Conservation (phyloP, 2,797 vertebrate species). For the Sebastes matsubarae region DNA sequence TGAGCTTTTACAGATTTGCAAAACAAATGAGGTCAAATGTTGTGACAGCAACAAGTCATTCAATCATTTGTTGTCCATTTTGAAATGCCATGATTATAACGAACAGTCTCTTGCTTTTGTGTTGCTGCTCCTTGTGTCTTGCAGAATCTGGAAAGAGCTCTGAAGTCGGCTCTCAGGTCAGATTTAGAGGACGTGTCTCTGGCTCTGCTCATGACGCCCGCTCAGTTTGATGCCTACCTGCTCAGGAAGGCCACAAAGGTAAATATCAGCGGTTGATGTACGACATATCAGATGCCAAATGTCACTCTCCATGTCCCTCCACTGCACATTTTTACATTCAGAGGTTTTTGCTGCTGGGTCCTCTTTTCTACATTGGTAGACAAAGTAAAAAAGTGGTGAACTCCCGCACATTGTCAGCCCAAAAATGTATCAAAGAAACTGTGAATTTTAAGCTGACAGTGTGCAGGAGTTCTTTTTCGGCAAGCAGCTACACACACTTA, state of each 20-base stretch:
- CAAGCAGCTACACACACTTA: not conserved
- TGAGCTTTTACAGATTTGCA: not conserved
- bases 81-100: not conserved
- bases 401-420: not conserved
- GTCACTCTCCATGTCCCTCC: not conserved
- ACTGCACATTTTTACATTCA: not conserved
- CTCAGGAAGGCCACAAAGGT: slow-evolving; percentile 89
- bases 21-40: not conserved
- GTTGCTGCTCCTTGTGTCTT: slow-evolving; percentile 12
- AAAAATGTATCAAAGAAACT: not conserved
- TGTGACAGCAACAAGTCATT: not conserved
- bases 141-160: slow-evolving; percentile 82
- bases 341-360: not conserved
- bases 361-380: not conserved
- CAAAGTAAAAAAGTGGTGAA: not conserved
- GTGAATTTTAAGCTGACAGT: not conserved
- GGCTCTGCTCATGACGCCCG: slow-evolving; percentile 87
- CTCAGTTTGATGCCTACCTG: slow-evolving; percentile 87
- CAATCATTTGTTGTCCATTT: not conserved
- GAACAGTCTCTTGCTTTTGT: not conserved
- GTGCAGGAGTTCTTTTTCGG: not conserved
- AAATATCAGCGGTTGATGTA: not conserved
- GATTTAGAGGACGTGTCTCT: slow-evolving; percentile 84
- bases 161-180: slow-evolving; percentile 84
- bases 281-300: not conserved